A percentile compares a stretch with the other conserved stretches of the same genome.
Conservation (phyloP, 2,888 invertebrate species). For the Cancer borealis region DNA sequence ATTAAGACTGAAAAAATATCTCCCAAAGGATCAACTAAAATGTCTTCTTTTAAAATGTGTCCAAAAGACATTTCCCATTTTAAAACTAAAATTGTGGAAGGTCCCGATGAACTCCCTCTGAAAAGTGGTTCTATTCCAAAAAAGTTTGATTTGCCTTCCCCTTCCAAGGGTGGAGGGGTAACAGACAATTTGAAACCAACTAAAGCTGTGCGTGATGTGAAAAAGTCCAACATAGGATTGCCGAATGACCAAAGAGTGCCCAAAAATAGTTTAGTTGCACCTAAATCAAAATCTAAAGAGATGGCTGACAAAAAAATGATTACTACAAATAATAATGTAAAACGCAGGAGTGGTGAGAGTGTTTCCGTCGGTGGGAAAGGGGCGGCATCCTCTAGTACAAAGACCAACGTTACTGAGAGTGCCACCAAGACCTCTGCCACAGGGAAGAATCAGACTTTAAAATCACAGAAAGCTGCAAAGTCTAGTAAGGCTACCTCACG, state of each 20-base stretch:
- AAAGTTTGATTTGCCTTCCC: slow-evolving; percentile 61
- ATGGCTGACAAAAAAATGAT: slow-evolving; percentile 60
- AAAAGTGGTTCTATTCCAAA: slow-evolving; percentile 60
- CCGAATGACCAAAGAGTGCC: slow-evolving; percentile 71
- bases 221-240: slow-evolving; percentile 55
- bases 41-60: slow-evolving; percentile 56
- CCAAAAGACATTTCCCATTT: slow-evolving; percentile 65
- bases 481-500: slow-evolving; percentile 47
- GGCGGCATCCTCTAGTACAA: slow-evolving; percentile 42
- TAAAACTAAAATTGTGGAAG: slow-evolving; percentile 61
- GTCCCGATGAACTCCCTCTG: slow-evolving; percentile 62
- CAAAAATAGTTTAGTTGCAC: slow-evolving; percentile 71
- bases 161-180: slow-evolving; percentile 51
- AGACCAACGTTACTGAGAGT: slow-evolving; percentile 54
- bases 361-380: slow-evolving; percentile 43
- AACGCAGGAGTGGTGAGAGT: slow-evolving; percentile 58
- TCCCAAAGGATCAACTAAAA: slow-evolving; percentile 69
- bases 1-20: slow-evolving; percentile 74
- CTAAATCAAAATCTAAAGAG: slow-evolving; percentile 71
- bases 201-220: slow-evolving; percentile 55
- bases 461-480: slow-evolving; percentile 56
- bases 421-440: slow-evolving; percentile 41
- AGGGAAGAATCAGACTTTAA: slow-evolving; percentile 53
- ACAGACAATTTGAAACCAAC: slow-evolving; percentile 53
- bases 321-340: slow-evolving; percentile 57